Evolutionary conservation across 2,113 vertebrate species (phyloP).

Genomic region (pig (Sus scrofa)): T2T-Sscrofa CM000813.6:154846501-154847000

Average conservation of each 20-base stretch:
- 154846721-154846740: slow-evolving; percentile 2
- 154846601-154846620: slow-evolving; percentile 37
- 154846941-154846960: background rate
- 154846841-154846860: too few species aligned
- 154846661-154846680: background rate
- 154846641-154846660: slow-evolving; percentile 1
- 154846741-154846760: background rate
- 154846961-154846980: background rate
- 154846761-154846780: background rate
- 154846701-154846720: slow-evolving; percentile 42
- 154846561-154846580: slow-evolving; percentile 41
- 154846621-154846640: slow-evolving; percentile 31
- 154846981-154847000: background rate
- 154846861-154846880: background rate
- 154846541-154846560: slow-evolving; percentile 50
- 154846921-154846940: slow-evolving; percentile 10
- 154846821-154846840: too few species aligned
- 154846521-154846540: slow-evolving; percentile 63
- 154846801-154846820: slow-evolving; percentile 46
- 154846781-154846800: slow-evolving; percentile 33
- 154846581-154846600: slow-evolving; percentile 7
- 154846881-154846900: background rate
- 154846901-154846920: background rate
- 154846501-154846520: slow-evolving; percentile 57
- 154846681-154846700: background rate